Percentiles rank a stretch among this genome's conserved stretches.
Conservation (phyloP, 2,797 vertebrate species). For the Siniperca undulata region DNA sequence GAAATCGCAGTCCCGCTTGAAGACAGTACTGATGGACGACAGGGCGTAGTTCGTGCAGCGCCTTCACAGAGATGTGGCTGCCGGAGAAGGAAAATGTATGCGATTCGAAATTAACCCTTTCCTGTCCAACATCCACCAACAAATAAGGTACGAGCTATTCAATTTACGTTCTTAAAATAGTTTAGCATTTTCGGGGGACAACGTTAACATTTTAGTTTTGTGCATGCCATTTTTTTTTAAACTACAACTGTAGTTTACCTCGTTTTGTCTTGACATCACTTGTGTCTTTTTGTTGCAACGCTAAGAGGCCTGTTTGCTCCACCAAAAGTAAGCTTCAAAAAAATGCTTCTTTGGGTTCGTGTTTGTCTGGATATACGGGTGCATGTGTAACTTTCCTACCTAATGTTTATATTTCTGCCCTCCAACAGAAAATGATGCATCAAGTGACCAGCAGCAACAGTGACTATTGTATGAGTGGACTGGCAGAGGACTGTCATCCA, state of each 20-base stretch:
- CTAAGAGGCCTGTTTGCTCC: conserved; percentile 43
- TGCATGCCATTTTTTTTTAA: not conserved
- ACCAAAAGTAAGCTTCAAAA: conserved; percentile 45
- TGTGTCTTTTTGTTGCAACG: conserved; percentile 31
- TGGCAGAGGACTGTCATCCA: conserved; percentile 93
- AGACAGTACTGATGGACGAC: conserved; percentile 20
- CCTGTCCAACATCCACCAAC: conserved; percentile 73
- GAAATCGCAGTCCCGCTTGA: conserved; percentile 21
- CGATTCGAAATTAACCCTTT: conserved; percentile 83
- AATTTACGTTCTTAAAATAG: conserved; percentile 28
- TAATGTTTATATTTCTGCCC: conserved; percentile 44
- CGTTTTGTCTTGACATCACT: conserved; percentile 29
- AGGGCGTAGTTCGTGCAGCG: conserved; percentile 38
- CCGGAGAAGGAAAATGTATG: conserved; percentile 77
- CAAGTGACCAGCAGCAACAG: conserved; percentile 92
- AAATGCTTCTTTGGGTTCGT: conserved; percentile 18
- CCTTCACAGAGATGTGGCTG: conserved; percentile 69
- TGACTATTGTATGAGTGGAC: conserved; percentile 93
- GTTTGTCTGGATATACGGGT: conserved; percentile 10
- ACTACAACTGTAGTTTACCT: not conserved
- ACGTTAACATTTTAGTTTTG: not conserved
- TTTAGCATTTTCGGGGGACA: not conserved
- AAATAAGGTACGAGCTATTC: conserved; percentile 83
- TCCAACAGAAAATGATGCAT: conserved; percentile 96
- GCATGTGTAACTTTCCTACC: not conserved